Conservation (phyloP, 1,140 invertebrate species). For the Drosophila tani region DNA sequence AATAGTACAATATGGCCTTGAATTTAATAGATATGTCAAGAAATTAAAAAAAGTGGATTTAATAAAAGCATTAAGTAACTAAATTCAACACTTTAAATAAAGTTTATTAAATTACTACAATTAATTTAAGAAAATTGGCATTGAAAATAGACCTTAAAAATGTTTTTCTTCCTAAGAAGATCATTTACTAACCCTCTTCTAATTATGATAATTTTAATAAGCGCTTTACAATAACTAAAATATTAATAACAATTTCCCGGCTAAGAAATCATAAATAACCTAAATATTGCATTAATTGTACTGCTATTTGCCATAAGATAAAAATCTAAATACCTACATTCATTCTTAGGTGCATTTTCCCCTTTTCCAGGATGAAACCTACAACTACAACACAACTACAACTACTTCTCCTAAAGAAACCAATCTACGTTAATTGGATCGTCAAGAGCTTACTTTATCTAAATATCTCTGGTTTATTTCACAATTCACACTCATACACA, state of each 20-base stretch:
- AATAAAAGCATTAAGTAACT: too few species aligned
- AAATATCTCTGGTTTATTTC: slow-evolving; percentile 7
- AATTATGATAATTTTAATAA: neutral
- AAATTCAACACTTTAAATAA: neutral
- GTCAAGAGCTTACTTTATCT: slow-evolving; percentile 7
- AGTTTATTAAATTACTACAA: neutral
- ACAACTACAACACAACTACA: too few species aligned
- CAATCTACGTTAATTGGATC: slow-evolving; percentile 11
- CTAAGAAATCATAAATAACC: too few species aligned
- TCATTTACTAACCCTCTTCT: neutral
- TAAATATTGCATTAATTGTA: neutral
- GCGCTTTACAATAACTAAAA: neutral
- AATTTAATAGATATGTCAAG: too few species aligned
- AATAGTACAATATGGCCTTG: too few species aligned
- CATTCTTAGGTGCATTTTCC: neutral
- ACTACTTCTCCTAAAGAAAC: neutral
- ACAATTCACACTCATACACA: slow-evolving; percentile 2
- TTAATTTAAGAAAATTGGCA: neutral
- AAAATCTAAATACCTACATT: neutral
- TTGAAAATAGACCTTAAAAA: too few species aligned
- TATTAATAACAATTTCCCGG: neutral
- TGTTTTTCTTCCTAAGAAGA: too few species aligned
- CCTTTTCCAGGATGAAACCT: neutral
- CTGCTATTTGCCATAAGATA: neutral
- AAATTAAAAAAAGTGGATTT: too few species aligned